A percentile compares a stretch with the other conserved stretches of the same genome.
These are phyloP conservation scores for Chouioia cunea DNA, from an alignment of 2,888 invertebrate genomes.

Conservation along the genomic window DNA sequence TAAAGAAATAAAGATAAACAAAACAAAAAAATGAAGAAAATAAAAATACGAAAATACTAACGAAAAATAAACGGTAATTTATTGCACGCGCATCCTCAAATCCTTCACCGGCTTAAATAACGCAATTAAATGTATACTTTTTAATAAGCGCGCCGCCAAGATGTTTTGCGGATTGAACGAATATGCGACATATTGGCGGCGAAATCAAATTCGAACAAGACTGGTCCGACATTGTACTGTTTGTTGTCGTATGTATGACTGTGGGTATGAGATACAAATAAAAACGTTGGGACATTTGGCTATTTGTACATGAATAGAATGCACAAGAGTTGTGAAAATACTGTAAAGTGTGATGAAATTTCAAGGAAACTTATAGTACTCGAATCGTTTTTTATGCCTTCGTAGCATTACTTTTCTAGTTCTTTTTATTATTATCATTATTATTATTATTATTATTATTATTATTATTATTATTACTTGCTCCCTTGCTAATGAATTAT, in stretches of 20 bases:
- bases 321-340: slow-evolving; percentile 20
- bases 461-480: slow-evolving; percentile 27
- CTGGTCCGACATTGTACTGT: slow-evolving; percentile 41
- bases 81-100: slow-evolving; percentile 35
- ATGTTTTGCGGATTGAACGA: slow-evolving; percentile 25
- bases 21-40: not conserved
- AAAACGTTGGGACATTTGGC: slow-evolving; percentile 19
- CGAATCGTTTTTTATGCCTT: slow-evolving; percentile 8
- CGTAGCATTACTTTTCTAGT: slow-evolving; percentile 27
- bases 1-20: not conserved
- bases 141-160: slow-evolving; percentile 20
- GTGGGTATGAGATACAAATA: slow-evolving; percentile 28
- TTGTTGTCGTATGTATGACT: slow-evolving; percentile 41
- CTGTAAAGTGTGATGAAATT: slow-evolving; percentile 36
- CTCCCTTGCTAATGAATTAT: not conserved
- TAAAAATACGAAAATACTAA: slow-evolving; percentile 24
- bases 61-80: slow-evolving; percentile 23
- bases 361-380: slow-evolving; percentile 25
- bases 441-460: slow-evolving; percentile 30
- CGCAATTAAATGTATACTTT: not conserved
- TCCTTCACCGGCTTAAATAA: slow-evolving; percentile 36
- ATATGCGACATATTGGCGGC: slow-evolving; percentile 27
- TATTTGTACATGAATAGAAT: slow-evolving; percentile 36
- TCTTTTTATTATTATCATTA: slow-evolving; percentile 45
- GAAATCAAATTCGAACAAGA: slow-evolving; percentile 48